phyloP scores from a whole-genome alignment of 2,888 invertebrate genomes.

The Conchocele bisecta region DNA sequence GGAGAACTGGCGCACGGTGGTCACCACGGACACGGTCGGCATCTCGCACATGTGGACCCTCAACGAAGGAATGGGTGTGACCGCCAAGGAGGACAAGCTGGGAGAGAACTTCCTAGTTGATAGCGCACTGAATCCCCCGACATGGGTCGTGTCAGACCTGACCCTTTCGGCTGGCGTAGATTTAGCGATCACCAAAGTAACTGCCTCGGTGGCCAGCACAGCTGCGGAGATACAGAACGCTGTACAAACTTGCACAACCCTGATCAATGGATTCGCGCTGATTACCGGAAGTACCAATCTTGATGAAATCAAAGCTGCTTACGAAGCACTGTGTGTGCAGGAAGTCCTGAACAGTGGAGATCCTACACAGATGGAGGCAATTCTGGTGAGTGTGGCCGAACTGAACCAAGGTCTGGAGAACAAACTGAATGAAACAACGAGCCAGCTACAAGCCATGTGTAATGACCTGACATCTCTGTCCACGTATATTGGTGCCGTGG shows the following conservation, averaged over 20 bases:
- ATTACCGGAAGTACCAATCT: conserved; percentile 29
- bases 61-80: conserved; percentile 61
- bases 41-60: conserved; percentile 66
- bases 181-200: conserved; percentile 28
- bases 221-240: conserved; percentile 26
- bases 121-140: conserved; percentile 50
- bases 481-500: conserved; percentile 47
- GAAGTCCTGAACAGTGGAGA: conserved; percentile 42
- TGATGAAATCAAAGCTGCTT: conserved; percentile 22
- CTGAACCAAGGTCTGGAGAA: conserved; percentile 34
- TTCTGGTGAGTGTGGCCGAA: conserved; percentile 43
- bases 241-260: conserved; percentile 36
- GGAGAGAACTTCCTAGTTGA: conserved; percentile 56
- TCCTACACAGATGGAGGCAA: conserved; percentile 43
- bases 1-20: conserved; percentile 56
- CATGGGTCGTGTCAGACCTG: conserved; percentile 66
- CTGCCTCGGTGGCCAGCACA: conserved; percentile 25
- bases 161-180: conserved; percentile 40
- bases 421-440: conserved; percentile 23
- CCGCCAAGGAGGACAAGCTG: conserved; percentile 49
- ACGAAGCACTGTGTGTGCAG: conserved; percentile 49
- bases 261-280: conserved; percentile 45
- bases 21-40: conserved; percentile 57
- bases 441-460: conserved; percentile 40
- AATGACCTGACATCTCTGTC: conserved; percentile 24